Conservation (phyloP, 2,113 vertebrate species). For the Fregetta grallaria region DNA sequence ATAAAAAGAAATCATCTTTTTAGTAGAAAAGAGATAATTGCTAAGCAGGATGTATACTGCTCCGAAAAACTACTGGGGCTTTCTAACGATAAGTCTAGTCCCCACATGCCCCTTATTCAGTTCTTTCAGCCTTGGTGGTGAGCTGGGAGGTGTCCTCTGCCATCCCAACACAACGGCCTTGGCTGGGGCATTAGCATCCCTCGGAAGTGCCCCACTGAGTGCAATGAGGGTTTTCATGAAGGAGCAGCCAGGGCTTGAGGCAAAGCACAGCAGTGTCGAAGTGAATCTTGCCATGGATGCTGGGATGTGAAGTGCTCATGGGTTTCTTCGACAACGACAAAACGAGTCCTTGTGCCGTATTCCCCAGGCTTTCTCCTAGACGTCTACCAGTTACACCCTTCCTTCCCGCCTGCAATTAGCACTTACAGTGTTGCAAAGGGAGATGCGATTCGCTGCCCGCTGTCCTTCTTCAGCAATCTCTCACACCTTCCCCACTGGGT, state of each 20-base stretch:
- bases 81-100: neutral
- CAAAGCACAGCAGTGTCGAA: neutral
- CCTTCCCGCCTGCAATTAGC: slow-evolving; percentile 50
- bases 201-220: neutral
- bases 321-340: neutral
- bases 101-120: neutral
- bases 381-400: slow-evolving; percentile 41
- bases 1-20: neutral
- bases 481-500: slow-evolving; percentile 56
- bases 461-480: slow-evolving; percentile 22
- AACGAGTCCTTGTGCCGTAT: neutral
- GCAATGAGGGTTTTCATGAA: accelerated
- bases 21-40: neutral
- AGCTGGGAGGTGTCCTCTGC: neutral
- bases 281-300: neutral
- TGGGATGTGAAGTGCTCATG: neutral
- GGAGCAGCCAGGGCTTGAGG: neutral
- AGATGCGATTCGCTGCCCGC: slow-evolving; percentile 4
- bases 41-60: neutral
- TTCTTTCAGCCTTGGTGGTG: neutral
- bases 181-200: neutral
- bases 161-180: neutral
- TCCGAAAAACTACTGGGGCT: accelerated
- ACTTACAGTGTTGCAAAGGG: slow-evolving; percentile 15
- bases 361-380: slow-evolving; percentile 14